Conservation (phyloP, 1,140 invertebrate genomes). For the Ephestia elutella region DNA sequence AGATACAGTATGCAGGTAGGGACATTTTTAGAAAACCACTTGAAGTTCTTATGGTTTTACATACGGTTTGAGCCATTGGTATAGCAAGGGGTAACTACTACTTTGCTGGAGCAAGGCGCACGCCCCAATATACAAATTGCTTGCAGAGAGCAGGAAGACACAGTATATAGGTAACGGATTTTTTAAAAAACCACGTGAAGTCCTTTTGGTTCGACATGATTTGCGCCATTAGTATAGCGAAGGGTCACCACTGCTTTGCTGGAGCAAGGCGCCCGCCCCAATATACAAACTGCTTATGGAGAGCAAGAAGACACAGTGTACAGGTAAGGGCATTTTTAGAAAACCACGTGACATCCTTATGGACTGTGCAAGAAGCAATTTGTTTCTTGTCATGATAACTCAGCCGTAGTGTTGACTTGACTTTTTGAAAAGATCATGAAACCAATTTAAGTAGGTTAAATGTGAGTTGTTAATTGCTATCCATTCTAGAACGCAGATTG, state of each 20-base stretch:
- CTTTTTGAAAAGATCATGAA: too few relatives aligned
- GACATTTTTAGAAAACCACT: too few relatives aligned
- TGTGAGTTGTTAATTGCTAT: too few relatives aligned
- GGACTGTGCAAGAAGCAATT: too few relatives aligned
- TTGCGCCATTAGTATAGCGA: constrained; percentile 80
- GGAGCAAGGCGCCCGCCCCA: constrained; percentile 80
- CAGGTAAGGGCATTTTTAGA: constrained; percentile 35
- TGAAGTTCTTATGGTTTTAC: constrained; percentile 76
- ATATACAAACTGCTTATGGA: constrained; percentile 75
- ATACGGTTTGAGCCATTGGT: constrained; percentile 84
- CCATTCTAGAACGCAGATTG: too few relatives aligned
- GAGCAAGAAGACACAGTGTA: constrained; percentile 70
- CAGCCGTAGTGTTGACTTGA: too few relatives aligned
- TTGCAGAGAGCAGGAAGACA: constrained; percentile 66
- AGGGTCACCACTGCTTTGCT: constrained; percentile 79
- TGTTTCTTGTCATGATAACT: too few relatives aligned
- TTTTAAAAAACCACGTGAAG: too few relatives aligned
- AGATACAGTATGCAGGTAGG: constrained; percentile 66
- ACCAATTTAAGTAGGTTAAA: too few relatives aligned
- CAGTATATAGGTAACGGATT: constrained; percentile 69
- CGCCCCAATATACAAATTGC: constrained; percentile 80
- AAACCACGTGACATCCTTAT: constrained; percentile 54
- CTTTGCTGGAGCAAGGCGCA: constrained; percentile 80
- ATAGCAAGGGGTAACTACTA: constrained; percentile 77
- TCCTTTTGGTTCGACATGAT: constrained; percentile 84